Evolutionary conservation across 2,113 vertebrate species (phyloP).

Genomic region (Oryctolagus cuniculus): DNA sequence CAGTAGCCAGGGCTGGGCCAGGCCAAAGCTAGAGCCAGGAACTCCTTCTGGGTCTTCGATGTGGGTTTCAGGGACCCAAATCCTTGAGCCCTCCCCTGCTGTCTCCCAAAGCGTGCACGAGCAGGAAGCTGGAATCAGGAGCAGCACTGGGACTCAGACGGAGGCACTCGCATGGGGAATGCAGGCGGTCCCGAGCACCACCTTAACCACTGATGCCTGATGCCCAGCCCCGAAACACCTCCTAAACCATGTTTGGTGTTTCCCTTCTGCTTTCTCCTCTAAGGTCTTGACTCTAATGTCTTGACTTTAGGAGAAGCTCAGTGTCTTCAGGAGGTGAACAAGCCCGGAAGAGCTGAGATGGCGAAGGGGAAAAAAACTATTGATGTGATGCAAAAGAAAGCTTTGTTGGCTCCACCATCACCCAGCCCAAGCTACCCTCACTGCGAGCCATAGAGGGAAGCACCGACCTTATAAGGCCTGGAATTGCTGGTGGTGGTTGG

Average conservation of each 20-base stretch:
- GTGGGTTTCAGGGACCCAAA: no score
- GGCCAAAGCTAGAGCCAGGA: no score
- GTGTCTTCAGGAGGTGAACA: not conserved
- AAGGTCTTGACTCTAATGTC: slow-evolving; percentile 7
- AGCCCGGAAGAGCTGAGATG: not conserved
- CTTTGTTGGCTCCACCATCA: not conserved
- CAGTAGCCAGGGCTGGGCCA: no score
- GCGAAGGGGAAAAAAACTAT: not conserved
- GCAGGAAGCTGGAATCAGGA: no score
- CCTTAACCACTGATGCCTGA: no score
- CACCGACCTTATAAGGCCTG: not conserved
- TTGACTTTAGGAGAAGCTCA: slow-evolving; percentile 14
- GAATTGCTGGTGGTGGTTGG: not conserved
- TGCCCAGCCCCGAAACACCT: no score
- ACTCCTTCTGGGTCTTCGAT: no score
- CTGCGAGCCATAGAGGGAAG: not conserved
- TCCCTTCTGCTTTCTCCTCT: not conserved
- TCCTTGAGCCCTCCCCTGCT: no score
- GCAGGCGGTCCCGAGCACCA: no score
- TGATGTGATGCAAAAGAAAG: not conserved
- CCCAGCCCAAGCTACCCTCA: not conserved
- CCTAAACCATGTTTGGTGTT: not conserved
- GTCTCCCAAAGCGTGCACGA: no score
- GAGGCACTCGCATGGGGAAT: no score
- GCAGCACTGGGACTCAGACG: no score